phyloP scores from a whole-genome alignment of 1,140 invertebrate genomes.

The Rhysida immarginata region DNA sequence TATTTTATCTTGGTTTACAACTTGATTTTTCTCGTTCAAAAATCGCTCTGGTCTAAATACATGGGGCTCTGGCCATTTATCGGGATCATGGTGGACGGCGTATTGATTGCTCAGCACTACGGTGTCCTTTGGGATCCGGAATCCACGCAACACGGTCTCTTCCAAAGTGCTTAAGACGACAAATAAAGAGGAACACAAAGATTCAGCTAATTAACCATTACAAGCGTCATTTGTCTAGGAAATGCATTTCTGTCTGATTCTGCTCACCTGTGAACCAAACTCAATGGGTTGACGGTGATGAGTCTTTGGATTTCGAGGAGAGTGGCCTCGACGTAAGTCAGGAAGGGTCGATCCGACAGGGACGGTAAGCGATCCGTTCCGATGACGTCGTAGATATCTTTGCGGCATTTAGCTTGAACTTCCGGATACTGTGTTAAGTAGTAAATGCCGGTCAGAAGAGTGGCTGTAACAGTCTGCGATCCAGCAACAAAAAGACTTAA shows the following conservation, averaged over 20 bases:
- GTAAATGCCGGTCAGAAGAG: background rate
- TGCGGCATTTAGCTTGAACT: background rate
- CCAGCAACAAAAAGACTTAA: conserved; percentile 7
- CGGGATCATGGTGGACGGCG: too few relatives aligned
- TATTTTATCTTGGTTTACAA: conserved; percentile 5
- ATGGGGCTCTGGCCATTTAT: too few relatives aligned
- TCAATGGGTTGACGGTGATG: conserved; percentile 69
- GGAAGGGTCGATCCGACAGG: conserved; percentile 33
- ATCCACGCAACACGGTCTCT: too few relatives aligned
- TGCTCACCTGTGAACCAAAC: conserved; percentile 55
- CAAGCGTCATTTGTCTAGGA: too few relatives aligned
- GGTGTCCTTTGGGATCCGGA: too few relatives aligned
- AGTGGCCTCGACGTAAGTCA: conserved; percentile 75
- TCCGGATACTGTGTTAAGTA: background rate
- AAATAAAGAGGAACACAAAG: too few relatives aligned
- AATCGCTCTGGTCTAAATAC: too few relatives aligned
- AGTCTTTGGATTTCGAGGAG: conserved; percentile 66
- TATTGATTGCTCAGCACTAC: too few relatives aligned
- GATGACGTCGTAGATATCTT: background rate
- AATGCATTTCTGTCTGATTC: too few relatives aligned
- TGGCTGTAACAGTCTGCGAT: background rate
- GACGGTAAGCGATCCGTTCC: background rate
- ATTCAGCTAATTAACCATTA: too few relatives aligned
- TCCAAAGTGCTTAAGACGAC: too few relatives aligned
- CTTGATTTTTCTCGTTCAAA: conserved; percentile 8